Base-by-base conservation (phyloP, 2,888 invertebrate genomes). In the Heliconius erato region DNA sequence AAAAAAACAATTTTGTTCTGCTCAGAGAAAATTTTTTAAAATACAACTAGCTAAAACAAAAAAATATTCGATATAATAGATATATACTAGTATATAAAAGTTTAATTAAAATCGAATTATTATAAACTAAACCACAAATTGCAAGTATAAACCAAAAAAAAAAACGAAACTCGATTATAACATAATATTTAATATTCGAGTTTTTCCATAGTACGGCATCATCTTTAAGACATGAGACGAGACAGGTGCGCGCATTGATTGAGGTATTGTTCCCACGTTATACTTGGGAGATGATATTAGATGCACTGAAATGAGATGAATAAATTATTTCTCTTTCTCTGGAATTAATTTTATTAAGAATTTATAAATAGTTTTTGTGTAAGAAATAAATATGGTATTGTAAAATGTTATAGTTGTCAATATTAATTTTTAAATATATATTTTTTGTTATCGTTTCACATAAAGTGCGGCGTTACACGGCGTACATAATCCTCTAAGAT, bases 221-320 rank as follows among this genome's bases (percentile, higher is more conserved):
- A 67, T 69, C 28, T 78, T 78, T 78, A 32, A 78, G 84, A 80
- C 82, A 87, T 85, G 87, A 86, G 89, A 91, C 89, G 89, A 88
- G 89, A 87, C 95, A 94, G 95, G 94, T 94, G 95, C 92, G 90
- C 91, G 92, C 90, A 90, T 92, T 91, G 94, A 94, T 94, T 94
- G 94, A 94, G 91, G 93, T 91, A 95, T 95, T 95, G 95, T 95
- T 95, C 95, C 93, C 95, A 95, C 95, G 94, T 79, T 72, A 76
- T 81, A 40, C 78, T 74, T 28, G 72, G 28, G 67, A 59, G 28
- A 19, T 28, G 9, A 9, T 40, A 40, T 40, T 63, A 76, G 35
- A 19, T 49, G 40, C 49, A 68, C 23, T 44, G 44, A 28, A 78
- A 49, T 68, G 67, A 49, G 19, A 67, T 44, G 28, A 49, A 67